Evolutionary conservation across 2,797 vertebrate genomes (phyloP).

Genomic region (Argya squamiceps): DNA sequence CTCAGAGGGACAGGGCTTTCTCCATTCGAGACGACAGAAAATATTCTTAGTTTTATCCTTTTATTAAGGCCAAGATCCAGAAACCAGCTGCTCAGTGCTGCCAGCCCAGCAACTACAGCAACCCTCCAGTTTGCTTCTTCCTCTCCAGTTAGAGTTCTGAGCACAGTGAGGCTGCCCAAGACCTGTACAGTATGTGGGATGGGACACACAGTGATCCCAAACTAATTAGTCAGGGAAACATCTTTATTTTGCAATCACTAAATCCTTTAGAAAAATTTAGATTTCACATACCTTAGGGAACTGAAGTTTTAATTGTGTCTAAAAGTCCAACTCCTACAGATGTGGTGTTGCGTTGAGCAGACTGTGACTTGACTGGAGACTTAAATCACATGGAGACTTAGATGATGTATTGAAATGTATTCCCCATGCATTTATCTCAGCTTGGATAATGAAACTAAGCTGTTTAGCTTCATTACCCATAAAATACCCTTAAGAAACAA

Average conservation of each 20-base stretch:
- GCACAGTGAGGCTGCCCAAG: background rate
- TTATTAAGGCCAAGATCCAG: background rate
- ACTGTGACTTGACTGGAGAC: background rate
- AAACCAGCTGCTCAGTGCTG: background rate
- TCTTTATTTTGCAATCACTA: background rate
- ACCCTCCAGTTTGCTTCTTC: background rate
- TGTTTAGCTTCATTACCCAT: conserved; percentile 43
- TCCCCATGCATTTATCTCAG: conserved; percentile 29
- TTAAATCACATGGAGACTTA: background rate
- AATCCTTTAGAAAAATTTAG: background rate
- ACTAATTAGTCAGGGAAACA: background rate
- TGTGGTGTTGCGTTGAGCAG: background rate
- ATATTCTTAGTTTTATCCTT: background rate
- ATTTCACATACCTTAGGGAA: background rate
- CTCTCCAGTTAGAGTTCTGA: background rate
- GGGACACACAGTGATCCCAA: background rate
- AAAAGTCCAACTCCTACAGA: background rate
- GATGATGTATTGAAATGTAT: conserved; percentile 40
- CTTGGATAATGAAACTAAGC: conserved; percentile 52
- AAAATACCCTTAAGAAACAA: conserved; percentile 39
- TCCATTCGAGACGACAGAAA: background rate
- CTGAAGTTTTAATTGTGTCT: conserved; percentile 19
- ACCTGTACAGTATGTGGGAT: background rate
- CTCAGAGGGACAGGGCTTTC: background rate
- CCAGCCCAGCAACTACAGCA: background rate